These are phyloP conservation scores for Zootoca vivipara DNA, from an alignment of 2,113 vertebrate genomes.

Conservation along the genomic window DNA sequence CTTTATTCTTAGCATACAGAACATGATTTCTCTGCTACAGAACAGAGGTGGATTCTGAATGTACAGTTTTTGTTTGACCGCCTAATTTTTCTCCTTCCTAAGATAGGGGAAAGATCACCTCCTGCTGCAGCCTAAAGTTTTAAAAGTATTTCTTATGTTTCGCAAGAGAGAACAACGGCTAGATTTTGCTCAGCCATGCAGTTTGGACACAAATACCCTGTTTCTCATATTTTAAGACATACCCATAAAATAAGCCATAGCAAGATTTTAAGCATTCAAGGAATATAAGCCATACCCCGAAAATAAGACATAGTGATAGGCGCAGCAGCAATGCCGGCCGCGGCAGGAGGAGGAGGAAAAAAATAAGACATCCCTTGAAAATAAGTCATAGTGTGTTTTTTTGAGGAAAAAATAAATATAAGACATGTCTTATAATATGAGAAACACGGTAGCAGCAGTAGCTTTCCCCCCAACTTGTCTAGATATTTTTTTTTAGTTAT, in stretches of 20 bases:
- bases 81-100: constrained; percentile 35
- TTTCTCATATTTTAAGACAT: too few species aligned
- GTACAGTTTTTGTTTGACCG: neutral
- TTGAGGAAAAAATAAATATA: too few species aligned
- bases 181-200: constrained; percentile 9
- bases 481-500: neutral
- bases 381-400: too few species aligned
- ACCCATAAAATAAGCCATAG: too few species aligned
- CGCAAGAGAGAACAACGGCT: neutral
- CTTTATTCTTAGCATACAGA: constrained; percentile 17
- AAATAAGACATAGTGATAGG: too few species aligned
- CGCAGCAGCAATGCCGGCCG: too few species aligned
- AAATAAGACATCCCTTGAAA: too few species aligned
- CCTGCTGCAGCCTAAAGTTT: constrained; percentile 17
- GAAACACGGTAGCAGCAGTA: too few species aligned
- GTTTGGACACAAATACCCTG: neutral
- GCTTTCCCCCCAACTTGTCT: neutral
- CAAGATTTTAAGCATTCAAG: too few species aligned
- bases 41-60: neutral
- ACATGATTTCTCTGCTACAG: neutral
- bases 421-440: too few species aligned
- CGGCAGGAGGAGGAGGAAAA: too few species aligned
- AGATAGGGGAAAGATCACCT: neutral
- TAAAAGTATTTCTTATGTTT: constrained; percentile 22
- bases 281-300: too few species aligned